phyloP scores from a whole-genome alignment of 1,140 invertebrate species.

The Philotrypesis tridentata region DNA sequence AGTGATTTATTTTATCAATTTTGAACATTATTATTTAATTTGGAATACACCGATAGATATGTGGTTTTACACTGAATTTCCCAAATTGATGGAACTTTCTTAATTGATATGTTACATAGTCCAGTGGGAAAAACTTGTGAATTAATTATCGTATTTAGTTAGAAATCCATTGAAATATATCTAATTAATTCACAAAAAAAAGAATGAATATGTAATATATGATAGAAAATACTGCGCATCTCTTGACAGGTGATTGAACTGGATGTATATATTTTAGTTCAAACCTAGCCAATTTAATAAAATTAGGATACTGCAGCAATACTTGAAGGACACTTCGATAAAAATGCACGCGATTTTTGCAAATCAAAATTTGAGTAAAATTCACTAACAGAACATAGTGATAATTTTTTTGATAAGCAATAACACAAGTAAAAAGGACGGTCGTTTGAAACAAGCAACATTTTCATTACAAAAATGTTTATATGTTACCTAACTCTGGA shows the following conservation, averaged over 20 bases:
- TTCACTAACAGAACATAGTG: neutral
- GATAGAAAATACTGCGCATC: neutral
- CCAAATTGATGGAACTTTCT: neutral
- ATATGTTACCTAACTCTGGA: slow-evolving; percentile 1
- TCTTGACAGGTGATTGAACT: neutral
- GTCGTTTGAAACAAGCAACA: neutral
- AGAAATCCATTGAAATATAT: neutral
- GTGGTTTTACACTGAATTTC: neutral
- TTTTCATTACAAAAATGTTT: neutral
- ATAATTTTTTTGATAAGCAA: neutral
- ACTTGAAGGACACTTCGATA: neutral
- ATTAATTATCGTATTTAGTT: no score
- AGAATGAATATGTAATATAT: neutral
- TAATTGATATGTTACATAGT: neutral
- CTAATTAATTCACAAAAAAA: neutral
- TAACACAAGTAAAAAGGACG: neutral
- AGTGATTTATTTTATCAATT: neutral
- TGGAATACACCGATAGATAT: neutral
- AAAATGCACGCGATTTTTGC: neutral
- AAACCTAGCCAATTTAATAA: neutral
- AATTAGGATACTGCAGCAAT: neutral
- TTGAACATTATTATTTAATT: neutral
- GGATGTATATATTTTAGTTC: neutral
- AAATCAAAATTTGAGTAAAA: neutral
- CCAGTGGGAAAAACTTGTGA: no score